Evolutionary conservation across 1,140 invertebrate species (phyloP), one percentile per base, ranked within the genome.

Genomic region (Capitella teleta): DNA sequence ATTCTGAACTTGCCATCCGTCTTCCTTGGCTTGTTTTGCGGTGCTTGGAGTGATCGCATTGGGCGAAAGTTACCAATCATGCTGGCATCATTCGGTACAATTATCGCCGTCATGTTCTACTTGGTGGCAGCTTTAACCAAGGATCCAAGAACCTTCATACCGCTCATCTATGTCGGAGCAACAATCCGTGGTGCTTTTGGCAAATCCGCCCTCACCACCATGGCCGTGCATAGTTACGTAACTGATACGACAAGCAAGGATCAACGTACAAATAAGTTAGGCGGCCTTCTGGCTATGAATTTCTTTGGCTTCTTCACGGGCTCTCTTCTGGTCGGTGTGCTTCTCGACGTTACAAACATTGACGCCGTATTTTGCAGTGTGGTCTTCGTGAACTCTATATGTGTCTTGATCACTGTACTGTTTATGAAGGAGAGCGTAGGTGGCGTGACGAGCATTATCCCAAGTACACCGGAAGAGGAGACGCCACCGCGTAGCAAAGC

Each of bases 171-270:
- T 37, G 41, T 53, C n/a, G 70, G 67, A 2, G 62, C 65, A 0
- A 18, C 52, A 0, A 40, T 64, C 18, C 58, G 67, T 51, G 70
- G 70, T 14, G 43, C 61, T 5, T 61, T 70, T 41, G 68, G 70
- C 0, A 68, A 70, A 49, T 63, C 63, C 26, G 61, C 68, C 0
- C 58, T 72, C 1, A 66, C 71, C 5, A 68, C 64, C 5, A 72
- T 72, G 68, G 68, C 67, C 1, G 62, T 68, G 2, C 64, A 71
- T 52, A 70, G 68, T 42, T 68, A 69, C 47, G 58, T 63, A 14
- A 55, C 62, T 0, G 70, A 72, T 44, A 60, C 61, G 8, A 63
- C 61, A 10, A 34, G 19, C 12, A 14, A 25, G 12, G 38, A 54
- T 14, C 23, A 51, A 28, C 40, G 53, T 19, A 54, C 53, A 21